A percentile compares a stretch with the other conserved stretches of the same genome.
Conservation (phyloP, 2,113 vertebrate genomes). For the Erpornis zantholeuca region DNA sequence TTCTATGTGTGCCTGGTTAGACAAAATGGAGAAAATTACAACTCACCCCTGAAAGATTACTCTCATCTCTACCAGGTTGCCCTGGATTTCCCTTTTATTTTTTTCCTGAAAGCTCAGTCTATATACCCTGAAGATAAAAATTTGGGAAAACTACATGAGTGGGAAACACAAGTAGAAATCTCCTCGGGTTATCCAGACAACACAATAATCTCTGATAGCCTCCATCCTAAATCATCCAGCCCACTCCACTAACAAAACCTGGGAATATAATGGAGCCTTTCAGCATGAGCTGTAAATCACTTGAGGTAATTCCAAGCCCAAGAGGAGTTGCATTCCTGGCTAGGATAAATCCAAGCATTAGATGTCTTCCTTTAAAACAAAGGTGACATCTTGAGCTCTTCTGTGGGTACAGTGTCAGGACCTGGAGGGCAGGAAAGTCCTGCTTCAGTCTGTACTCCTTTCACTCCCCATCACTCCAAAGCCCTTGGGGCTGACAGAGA, state of each 20-base stretch:
- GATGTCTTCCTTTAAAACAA: background rate
- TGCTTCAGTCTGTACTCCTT: background rate
- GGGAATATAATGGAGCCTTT: conserved; percentile 12
- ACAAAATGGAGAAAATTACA: background rate
- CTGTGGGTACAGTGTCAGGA: background rate
- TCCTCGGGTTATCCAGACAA: background rate
- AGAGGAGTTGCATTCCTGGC: background rate
- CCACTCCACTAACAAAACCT: background rate
- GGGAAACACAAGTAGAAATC: background rate
- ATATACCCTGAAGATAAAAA: background rate
- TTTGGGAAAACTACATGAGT: background rate
- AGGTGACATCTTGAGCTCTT: background rate
- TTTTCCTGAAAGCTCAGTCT: background rate
- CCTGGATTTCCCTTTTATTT: background rate
- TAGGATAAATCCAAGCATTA: background rate
- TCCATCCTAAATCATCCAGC: conserved; percentile 8
- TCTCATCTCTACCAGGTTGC: background rate
- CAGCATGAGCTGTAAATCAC: background rate
- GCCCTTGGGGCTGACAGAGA: background rate
- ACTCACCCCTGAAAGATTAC: background rate
- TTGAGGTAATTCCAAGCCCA: background rate
- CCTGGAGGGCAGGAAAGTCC: background rate
- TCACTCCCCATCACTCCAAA: background rate
- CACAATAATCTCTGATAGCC: conserved; percentile 14
- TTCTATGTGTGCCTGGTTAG: background rate